These are phyloP conservation scores for Triplophysa bombifrons DNA, from an alignment of 2,797 vertebrate species.

Conservation along the genomic window DNA sequence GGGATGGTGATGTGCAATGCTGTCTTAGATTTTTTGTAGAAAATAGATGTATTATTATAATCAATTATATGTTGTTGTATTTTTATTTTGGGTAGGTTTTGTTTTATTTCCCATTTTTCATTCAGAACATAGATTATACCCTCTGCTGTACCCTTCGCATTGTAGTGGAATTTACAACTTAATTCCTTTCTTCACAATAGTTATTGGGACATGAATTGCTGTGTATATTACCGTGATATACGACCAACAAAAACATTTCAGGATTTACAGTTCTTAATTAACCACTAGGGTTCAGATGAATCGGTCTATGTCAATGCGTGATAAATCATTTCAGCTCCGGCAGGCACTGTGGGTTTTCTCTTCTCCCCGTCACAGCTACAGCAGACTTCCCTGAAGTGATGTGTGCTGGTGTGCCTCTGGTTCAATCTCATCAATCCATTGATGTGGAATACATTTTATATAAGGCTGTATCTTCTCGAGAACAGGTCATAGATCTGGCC, in stretches of 20 bases:
- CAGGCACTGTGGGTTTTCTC: not conserved
- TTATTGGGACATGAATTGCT: not conserved
- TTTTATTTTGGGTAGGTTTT: not conserved
- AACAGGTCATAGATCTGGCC: constrained; percentile 20
- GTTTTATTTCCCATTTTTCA: not conserved
- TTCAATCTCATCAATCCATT: constrained; percentile 34
- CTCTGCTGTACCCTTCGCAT: not conserved
- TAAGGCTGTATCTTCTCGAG: constrained; percentile 19
- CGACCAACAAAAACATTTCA: not conserved
- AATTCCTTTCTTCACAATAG: not conserved
- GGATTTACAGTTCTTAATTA: constrained; percentile 20
- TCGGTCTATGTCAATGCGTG: not conserved
- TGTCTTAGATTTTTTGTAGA: too few species aligned
- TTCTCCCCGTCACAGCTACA: not conserved
- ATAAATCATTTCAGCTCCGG: constrained; percentile 39
- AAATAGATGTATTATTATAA: not conserved
- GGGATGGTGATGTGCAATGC: not conserved
- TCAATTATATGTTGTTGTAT: not conserved
- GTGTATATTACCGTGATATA: not conserved
- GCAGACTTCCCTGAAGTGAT: not conserved
- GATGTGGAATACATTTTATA: constrained; percentile 32
- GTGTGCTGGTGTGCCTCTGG: not conserved
- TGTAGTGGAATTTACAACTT: not conserved
- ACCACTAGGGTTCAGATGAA: not conserved
- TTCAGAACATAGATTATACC: not conserved